Percentiles rank a stretch among this genome's conserved stretches.
Conservation (phyloP, 1,140 invertebrate species). For the Trichonephila inaurata region DNA sequence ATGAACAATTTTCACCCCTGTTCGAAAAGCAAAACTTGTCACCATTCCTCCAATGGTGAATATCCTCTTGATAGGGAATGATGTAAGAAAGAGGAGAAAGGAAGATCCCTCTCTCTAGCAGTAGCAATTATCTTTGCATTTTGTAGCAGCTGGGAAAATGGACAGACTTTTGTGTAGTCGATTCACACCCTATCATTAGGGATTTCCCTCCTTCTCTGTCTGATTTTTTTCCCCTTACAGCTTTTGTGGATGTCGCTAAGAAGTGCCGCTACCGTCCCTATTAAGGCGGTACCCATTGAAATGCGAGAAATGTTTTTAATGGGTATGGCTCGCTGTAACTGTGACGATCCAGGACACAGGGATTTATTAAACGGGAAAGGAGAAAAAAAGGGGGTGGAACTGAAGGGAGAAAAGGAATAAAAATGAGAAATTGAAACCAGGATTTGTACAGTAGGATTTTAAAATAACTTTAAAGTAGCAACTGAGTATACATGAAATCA, state of each 20-base stretch:
- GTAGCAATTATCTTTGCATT: constrained; percentile 27
- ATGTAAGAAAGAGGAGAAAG: background rate
- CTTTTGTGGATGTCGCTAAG: constrained; percentile 19
- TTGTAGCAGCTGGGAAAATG: constrained; percentile 52
- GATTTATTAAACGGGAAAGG: background rate
- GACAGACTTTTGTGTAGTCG: constrained; percentile 46
- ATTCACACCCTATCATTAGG: constrained; percentile 60
- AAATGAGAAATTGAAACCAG: background rate
- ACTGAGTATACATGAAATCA: too few species aligned
- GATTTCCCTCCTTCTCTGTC: background rate
- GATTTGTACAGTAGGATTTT: too few species aligned
- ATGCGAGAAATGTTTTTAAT: constrained; percentile 53
- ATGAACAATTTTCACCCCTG: background rate
- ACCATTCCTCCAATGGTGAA: background rate
- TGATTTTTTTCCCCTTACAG: background rate
- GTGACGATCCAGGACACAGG: background rate
- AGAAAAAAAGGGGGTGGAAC: background rate
- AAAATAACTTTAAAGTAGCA: too few species aligned
- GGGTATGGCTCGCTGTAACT: constrained; percentile 18
- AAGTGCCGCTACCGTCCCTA: background rate
- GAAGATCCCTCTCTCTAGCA: background rate
- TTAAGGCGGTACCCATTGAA: constrained; percentile 55
- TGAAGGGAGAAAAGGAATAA: background rate
- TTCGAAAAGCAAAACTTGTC: background rate
- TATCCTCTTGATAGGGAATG: background rate